phyloP scores from a whole-genome alignment of 2,113 vertebrate genomes.

The Pipa parva region DNA sequence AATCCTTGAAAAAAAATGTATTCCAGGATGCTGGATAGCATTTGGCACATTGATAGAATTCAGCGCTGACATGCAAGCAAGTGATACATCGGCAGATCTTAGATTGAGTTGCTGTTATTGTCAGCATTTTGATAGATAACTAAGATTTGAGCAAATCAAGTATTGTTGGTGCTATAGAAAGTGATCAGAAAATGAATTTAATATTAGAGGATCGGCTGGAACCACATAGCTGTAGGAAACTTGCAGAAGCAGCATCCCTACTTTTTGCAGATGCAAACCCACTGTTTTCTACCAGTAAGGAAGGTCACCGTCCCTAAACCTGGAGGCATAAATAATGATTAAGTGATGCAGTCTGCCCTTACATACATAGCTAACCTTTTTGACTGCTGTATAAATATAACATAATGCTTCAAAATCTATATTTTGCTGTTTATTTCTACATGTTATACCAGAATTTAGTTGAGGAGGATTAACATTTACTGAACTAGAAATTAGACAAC shows the following conservation, averaged over 20 bases:
- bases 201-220: not conserved
- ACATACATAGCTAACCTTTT: no score
- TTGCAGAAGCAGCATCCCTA: not conserved
- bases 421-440: no score
- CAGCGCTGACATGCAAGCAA: not conserved
- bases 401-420: no score
- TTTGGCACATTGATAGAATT: not conserved
- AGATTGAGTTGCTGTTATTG: not conserved
- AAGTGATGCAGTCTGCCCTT: not conserved
- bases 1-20: not conserved
- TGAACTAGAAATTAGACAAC: no score
- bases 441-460: no score
- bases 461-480: no score
- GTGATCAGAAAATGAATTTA: not conserved
- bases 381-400: no score
- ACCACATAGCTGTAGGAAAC: not conserved
- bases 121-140: slow-evolving; percentile 1
- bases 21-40: not conserved
- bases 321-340: not conserved
- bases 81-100: not conserved
- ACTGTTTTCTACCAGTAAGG: not conserved
- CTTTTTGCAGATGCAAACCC: not conserved
- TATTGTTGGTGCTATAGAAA: not conserved
- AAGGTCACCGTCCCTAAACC: not conserved
- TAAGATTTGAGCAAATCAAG: not conserved